Conservation (phyloP, 1,140 invertebrate species). For the Lysiphlebus fabarum region DNA sequence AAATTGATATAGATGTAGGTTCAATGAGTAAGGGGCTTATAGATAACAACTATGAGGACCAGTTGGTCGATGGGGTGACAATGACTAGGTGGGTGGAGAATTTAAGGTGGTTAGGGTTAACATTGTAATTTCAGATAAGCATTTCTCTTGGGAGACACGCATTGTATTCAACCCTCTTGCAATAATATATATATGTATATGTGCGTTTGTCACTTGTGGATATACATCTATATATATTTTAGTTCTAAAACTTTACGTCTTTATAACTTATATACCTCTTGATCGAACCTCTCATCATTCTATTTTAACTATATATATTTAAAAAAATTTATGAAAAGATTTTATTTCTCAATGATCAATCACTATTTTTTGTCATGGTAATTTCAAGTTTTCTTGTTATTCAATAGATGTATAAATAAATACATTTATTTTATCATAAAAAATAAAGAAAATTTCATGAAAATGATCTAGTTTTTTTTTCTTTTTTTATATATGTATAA, state of each 20-base stretch:
- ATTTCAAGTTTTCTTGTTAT: too few species aligned
- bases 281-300: too few species aligned
- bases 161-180: constrained; percentile 37
- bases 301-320: too few species aligned
- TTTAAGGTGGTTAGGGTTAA: constrained; percentile 30
- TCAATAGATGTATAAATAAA: too few species aligned
- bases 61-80: constrained; percentile 25
- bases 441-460: too few species aligned
- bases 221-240: constrained; percentile 3
- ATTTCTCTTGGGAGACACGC: constrained; percentile 51
- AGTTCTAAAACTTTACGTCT: neutral
- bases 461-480: too few species aligned
- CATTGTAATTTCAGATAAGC: constrained; percentile 50
- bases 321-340: too few species aligned
- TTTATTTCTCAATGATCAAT: too few species aligned
- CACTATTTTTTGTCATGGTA: too few species aligned
- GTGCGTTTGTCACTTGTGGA: constrained; percentile 14
- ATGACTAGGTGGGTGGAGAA: neutral
- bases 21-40: constrained; percentile 6
- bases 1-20: constrained; percentile 10
- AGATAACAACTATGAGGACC: constrained; percentile 21
- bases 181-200: constrained; percentile 6
- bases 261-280: too few species aligned
- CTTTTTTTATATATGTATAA: too few species aligned
- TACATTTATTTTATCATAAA: too few species aligned